Percentiles rank a stretch among this genome's conserved stretches.
Evolutionary conservation across 2,888 invertebrate species (phyloP).

Genomic region (Sericinus montela): DNA sequence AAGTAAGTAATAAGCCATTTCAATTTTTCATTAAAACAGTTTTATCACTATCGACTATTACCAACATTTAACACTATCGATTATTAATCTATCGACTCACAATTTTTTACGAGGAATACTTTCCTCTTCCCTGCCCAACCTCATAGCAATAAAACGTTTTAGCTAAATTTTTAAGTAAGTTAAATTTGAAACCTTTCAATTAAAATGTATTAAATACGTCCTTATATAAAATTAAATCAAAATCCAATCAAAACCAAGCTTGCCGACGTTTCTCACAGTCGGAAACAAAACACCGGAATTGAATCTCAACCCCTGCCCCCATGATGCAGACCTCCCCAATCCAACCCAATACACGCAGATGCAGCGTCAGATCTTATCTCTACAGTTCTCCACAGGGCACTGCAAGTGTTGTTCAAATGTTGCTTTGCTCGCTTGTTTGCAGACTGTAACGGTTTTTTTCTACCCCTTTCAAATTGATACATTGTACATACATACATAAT

Average conservation of each 20-base stretch:
- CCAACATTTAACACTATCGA: too few relatives aligned
- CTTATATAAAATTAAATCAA: constrained; percentile 42
- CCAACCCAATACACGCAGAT: constrained; percentile 54
- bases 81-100: too few relatives aligned
- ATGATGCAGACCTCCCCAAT: constrained; percentile 29
- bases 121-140: too few relatives aligned
- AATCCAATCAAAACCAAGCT: constrained; percentile 53
- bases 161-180: too few relatives aligned
- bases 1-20: too few relatives aligned
- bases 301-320: constrained; percentile 57
- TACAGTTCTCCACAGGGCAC: constrained; percentile 57
- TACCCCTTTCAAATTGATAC: constrained; percentile 34
- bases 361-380: constrained; percentile 72
- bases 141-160: too few relatives aligned
- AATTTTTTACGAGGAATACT: too few relatives aligned
- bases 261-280: constrained; percentile 58
- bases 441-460: constrained; percentile 64
- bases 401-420: constrained; percentile 61
- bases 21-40: too few relatives aligned
- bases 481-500: too few relatives aligned
- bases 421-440: constrained; percentile 53
- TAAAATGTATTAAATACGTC: too few relatives aligned
- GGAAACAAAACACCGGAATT: constrained; percentile 64
- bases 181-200: too few relatives aligned
- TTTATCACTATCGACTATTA: too few relatives aligned